Evolutionary conservation across 2,888 invertebrate genomes (phyloP), one percentile per base, ranked within the genome.

Genomic region (Kryphioiulus occultus): DNA sequence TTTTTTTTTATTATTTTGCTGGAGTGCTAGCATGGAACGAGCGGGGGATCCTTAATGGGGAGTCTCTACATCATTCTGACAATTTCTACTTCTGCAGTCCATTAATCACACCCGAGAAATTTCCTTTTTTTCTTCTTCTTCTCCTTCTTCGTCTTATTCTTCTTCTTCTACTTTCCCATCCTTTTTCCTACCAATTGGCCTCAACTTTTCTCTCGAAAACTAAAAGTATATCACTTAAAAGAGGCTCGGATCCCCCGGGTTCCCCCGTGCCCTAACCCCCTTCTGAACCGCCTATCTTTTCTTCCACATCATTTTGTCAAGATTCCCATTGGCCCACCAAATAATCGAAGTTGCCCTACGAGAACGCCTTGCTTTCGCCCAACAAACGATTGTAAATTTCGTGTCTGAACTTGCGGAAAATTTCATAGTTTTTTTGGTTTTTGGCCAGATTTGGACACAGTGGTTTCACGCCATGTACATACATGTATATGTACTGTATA

Each of bases 51-150:
- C 35, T 84, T 84, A 84, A 84, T 84, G 84, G 84, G 35, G 42
- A 68, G 68, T 42, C 42, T 84, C 84, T 84, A 84, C 84, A 84
- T 84, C 84, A 84, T 84, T 84, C 84, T 84, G 84, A 84, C 84
- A 84, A 84, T 84, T 84, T 84, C 42, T 84, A 84, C 84, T 84
- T 84, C 84, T 84, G 35, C 84, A 84, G 42, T 42, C 35, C 84
- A 84, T 84, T 84, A 84, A 84, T 84, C 84, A 84, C 84, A 84
- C 42, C 84, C 84, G 42, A 84, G 42, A 84, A 84, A 84, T 84
- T 84, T 84, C 84, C 42, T 35, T 39, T 42, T 84, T 84, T 83
- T 39, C n/a, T 22, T 22, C 12, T 30, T 19, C n/a, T n/a, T n/a
- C n/a, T n/a, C n/a, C n/a, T n/a, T 82, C 22, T 82, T 47, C 47